phyloP scores from a whole-genome alignment of 1,140 invertebrate species.

The Zaprionus tsacasi region DNA sequence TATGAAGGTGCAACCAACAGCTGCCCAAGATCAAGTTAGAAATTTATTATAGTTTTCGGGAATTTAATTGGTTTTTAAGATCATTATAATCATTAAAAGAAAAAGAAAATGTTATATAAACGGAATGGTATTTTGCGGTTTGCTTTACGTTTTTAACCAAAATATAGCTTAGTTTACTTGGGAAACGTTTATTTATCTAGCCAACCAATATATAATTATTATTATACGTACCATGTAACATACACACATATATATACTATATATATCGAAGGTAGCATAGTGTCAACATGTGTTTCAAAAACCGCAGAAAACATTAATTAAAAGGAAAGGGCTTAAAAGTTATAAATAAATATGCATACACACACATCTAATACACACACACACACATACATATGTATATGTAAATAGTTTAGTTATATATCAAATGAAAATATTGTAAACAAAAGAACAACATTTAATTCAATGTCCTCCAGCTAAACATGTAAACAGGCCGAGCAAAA shows the following conservation, averaged over 20 bases:
- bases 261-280: constrained; percentile 69
- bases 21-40: not conserved
- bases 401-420: constrained; percentile 64
- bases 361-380: constrained; percentile 14
- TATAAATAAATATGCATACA: constrained; percentile 16
- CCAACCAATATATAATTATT: not conserved
- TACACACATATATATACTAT: not conserved
- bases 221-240: constrained; percentile 51
- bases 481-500: constrained; percentile 64
- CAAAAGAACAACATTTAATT: constrained; percentile 78
- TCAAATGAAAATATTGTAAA: constrained; percentile 60
- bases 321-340: constrained; percentile 47
- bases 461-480: constrained; percentile 79
- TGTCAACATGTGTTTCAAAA: constrained; percentile 79
- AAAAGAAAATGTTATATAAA: not conserved
- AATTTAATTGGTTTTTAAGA: not conserved
- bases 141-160: not conserved
- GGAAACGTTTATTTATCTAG: not conserved
- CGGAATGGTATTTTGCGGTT: not conserved
- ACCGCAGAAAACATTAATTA: constrained; percentile 39
- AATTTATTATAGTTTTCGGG: constrained; percentile 6
- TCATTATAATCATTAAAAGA: not conserved
- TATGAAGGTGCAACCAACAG: not conserved
- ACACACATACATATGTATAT: constrained; percentile 59
- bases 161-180: not conserved